Evolutionary conservation across 1,140 invertebrate genomes (phyloP), one percentile per base, ranked within the genome.

Genomic region (Cherax quadricarinatus): DNA sequence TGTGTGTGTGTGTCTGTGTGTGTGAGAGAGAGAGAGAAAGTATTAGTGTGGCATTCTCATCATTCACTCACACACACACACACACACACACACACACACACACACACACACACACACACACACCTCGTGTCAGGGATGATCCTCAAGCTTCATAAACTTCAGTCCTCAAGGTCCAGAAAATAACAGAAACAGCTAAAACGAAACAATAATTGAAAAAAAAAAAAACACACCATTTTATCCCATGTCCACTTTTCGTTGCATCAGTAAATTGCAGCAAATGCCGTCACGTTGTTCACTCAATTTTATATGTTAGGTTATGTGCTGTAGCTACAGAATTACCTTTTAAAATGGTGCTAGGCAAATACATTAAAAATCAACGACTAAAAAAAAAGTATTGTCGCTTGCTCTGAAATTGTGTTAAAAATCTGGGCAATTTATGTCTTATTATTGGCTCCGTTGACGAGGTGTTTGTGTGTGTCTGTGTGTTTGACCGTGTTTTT

Each of bases 401-500:
- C 83, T 70, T 70, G 60, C 41, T 3, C 53, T 75, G 70, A 75
- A 70, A 70, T 66, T 70, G 83, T 24, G 70, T 66, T 85, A 85
- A 85, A 85, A 85, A 7, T 85, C 60, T 85, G 83, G 60, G 21
- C 30, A 70, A 70, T 85, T 85, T 70, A 85, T 85, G 83, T 85
- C 83, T 85, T 85, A 70, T 85, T 85, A 85, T 85, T 85, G 83
- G 83, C 18, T 41, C 60, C 41, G 83, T 53, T 85, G 83, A 85
- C 60, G 83, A 70, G 83, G 83, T 75, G 21, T 75, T 14, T 75
- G 70, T 30, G 73, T 79, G 73, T 87, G 70, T 86, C 51, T 86
- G 48, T 78, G 73, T 86, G 53, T 57, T 57, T 57, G 53, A 57
- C 6, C 53, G 30, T 57, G 53, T 57, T 57, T 57, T 57, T 57